A percentile compares a stretch with the other conserved stretches of the same genome.
Conservation (phyloP, 1,140 invertebrate genomes). For the Anastrepha ludens region DNA sequence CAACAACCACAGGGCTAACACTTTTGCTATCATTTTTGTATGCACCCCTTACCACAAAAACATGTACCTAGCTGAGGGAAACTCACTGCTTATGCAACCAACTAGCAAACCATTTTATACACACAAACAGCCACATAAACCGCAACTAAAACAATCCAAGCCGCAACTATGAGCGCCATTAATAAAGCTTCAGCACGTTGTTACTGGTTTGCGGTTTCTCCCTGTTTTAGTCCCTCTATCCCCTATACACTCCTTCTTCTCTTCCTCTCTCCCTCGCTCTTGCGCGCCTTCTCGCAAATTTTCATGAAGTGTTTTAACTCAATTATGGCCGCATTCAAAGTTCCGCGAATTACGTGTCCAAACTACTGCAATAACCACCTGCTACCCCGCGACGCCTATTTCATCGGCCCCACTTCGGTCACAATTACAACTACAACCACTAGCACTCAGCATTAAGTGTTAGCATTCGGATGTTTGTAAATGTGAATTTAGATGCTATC, state of each 20-base stretch:
- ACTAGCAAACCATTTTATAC: not conserved
- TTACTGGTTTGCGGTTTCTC: not conserved
- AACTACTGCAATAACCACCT: not conserved
- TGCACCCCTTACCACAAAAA: not conserved
- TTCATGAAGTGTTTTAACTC: conserved; percentile 2
- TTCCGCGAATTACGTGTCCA: not conserved
- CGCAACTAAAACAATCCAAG: conserved; percentile 26
- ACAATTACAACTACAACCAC: not conserved
- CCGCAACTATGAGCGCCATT: not conserved
- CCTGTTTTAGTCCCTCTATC: not conserved
- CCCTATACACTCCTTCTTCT: not conserved
- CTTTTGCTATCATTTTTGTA: not conserved
- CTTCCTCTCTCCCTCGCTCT: not conserved
- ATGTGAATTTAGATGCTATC: not conserved
- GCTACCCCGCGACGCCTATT: not conserved
- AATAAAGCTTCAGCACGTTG: not conserved
- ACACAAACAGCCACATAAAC: not conserved
- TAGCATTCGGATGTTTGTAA: not conserved
- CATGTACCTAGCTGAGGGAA: not conserved
- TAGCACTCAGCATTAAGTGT: conserved; percentile 4
- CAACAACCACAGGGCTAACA: not conserved
- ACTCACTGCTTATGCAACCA: not conserved
- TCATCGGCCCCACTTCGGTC: not conserved
- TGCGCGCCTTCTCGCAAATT: not conserved
- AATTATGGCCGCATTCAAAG: not conserved